Percentiles rank a stretch among this genome's conserved stretches.
phyloP scores from a whole-genome alignment of 2,113 vertebrate genomes.

The Macquaria australasica region DNA sequence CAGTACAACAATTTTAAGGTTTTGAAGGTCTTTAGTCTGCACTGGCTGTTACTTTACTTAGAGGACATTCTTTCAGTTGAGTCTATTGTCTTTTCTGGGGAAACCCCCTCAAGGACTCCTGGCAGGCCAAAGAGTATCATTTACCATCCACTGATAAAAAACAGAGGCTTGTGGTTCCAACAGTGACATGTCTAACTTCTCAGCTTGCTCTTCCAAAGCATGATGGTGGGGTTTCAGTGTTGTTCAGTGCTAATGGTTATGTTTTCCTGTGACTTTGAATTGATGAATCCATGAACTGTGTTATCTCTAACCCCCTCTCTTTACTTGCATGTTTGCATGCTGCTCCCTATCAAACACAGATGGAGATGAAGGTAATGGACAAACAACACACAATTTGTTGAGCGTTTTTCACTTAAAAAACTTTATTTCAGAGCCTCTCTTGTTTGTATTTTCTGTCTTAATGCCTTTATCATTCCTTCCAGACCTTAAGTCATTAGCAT shows the following conservation, averaged over 20 bases:
- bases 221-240: constrained; percentile 9
- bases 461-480: constrained; percentile 68
- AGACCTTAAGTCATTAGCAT: constrained; percentile 79
- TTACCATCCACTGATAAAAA: background rate
- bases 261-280: constrained; percentile 41
- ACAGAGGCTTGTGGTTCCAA: background rate
- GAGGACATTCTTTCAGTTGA: background rate
- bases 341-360: constrained; percentile 92
- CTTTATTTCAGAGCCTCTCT: constrained; percentile 49
- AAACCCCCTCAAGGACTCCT: background rate
- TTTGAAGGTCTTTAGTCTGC: background rate
- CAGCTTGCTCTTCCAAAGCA: constrained; percentile 11
- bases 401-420: constrained; percentile 46
- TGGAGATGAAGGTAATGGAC: constrained; percentile 93
- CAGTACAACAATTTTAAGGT: background rate
- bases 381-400: constrained; percentile 37
- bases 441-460: constrained; percentile 58
- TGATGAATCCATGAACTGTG: constrained; percentile 47
- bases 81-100: background rate
- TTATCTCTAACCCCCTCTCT: constrained; percentile 88
- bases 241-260: constrained; percentile 40
- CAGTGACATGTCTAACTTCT: background rate
- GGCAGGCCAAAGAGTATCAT: background rate
- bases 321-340: constrained; percentile 98
- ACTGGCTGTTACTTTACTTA: background rate